These are phyloP conservation scores for Nicator chloris DNA, from an alignment of 2,113 vertebrate genomes.

Conservation along the genomic window DNA sequence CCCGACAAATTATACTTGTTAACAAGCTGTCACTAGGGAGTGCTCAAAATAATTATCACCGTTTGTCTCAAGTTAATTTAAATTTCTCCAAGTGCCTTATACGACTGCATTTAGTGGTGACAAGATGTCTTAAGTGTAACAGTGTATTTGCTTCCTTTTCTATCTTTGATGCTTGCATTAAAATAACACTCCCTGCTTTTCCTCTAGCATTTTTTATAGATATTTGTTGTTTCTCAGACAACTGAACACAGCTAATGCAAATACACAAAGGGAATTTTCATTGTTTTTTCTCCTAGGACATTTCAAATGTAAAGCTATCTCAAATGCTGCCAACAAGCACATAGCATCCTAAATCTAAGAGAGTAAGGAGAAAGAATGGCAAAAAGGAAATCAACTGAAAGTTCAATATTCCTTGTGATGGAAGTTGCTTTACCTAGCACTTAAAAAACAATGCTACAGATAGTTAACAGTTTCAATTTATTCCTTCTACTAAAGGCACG, in stretches of 20 bases:
- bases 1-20: constrained; percentile 31
- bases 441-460: neutral
- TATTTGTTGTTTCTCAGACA: neutral
- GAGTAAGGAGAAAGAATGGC: neutral
- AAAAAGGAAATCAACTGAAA: neutral
- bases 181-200: neutral
- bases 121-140: constrained; percentile 1
- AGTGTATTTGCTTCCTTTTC: neutral
- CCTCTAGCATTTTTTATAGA: neutral
- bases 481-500: neutral
- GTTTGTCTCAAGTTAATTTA: constrained; percentile 23
- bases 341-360: neutral
- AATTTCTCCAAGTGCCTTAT: constrained; percentile 19
- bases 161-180: neutral
- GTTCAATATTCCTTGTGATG: neutral
- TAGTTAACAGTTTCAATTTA: neutral
- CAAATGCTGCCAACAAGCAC: neutral
- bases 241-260: neutral
- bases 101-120: neutral
- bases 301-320: neutral
- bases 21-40: constrained; percentile 17
- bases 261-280: neutral
- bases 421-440: neutral
- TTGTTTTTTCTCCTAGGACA: neutral
- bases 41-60: constrained; percentile 38